Base-by-base conservation (phyloP, 1,140 invertebrate genomes). In the Tetragnatha versicolor region DNA sequence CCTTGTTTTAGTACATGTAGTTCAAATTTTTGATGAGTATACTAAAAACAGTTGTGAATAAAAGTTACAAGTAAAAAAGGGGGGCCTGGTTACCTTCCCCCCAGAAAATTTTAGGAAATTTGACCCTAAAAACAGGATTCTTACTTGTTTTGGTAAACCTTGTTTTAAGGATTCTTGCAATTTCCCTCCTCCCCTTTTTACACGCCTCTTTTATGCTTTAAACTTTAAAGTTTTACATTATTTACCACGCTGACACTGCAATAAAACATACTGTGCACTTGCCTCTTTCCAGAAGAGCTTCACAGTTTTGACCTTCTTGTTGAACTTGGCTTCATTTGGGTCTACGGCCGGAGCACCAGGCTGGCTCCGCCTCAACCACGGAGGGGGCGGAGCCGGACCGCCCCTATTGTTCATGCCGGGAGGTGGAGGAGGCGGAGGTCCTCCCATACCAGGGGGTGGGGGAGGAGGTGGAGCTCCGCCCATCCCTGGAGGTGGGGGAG, bases 241-340 rank as follows among this genome's bases (percentile, higher is more conserved):
- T 47, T 6, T 3, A 6, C 0, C 17, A n/a, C 4, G 5, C 1
- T 17, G 17, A 47, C 12, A 2, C 5, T 20, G 12, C 0, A n/a
- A 47, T 20, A n/a, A 5, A 55, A 10, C 7, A 60, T n/a, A 39
- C 31, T 45, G 3, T 17, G 79, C 93, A 80, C 86, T 85, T 12
- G 89, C 86, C 87, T 98, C 95, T 85, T 94, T 94, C 98, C 98
- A 99, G 86, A 99, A 99, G 17, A 99, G 88, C 88, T 98, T 98
- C 7, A 99, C 92, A 17, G 97, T 98, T 86, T 99, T 99, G 85
- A 98, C 98, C 83, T 91, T 95, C 85, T 98, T 98, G 84, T 63
- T 79, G 14, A 58, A 17, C 2, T 60, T 61, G 7, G 60, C 17
- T 9, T 58, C n/a, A 39, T 55, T 51, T 61, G 33, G 20, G 3